Evolutionary conservation across 2,113 vertebrate species (phyloP).

Genomic region (Chunga burmeisteri): DNA sequence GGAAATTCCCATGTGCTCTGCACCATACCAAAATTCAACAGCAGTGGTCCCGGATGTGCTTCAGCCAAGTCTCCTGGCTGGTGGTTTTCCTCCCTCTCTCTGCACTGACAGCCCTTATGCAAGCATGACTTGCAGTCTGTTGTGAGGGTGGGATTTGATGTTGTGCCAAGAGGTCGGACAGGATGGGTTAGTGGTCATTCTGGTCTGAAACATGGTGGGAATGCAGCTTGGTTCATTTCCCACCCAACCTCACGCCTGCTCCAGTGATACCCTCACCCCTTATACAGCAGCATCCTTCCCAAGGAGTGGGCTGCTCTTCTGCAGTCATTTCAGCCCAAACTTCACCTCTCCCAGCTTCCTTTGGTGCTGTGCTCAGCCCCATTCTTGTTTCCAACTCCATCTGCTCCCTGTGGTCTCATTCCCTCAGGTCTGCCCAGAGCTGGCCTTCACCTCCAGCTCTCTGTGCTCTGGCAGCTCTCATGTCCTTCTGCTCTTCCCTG

Average conservation of each 20-base stretch:
- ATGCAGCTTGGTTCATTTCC: background rate
- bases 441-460: background rate
- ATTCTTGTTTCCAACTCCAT: background rate
- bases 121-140: accelerated
- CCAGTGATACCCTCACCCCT: background rate
- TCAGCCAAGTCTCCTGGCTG: background rate
- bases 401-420: background rate
- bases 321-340: background rate
- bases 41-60: accelerated
- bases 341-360: background rate
- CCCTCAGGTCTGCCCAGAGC: background rate
- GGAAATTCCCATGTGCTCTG: background rate
- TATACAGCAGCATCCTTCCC: background rate
- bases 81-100: background rate
- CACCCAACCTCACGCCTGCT: background rate
- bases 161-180: background rate
- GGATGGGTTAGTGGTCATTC: background rate
- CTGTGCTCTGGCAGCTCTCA: background rate
- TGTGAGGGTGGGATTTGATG: background rate
- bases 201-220: background rate
- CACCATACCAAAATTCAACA: accelerated
- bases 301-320: background rate
- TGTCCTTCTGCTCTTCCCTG: background rate
- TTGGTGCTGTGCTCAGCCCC: background rate
- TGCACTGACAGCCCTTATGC: accelerated